Evolutionary conservation across 2,113 vertebrate genomes (phyloP).

Genomic region (Parus major): DNA sequence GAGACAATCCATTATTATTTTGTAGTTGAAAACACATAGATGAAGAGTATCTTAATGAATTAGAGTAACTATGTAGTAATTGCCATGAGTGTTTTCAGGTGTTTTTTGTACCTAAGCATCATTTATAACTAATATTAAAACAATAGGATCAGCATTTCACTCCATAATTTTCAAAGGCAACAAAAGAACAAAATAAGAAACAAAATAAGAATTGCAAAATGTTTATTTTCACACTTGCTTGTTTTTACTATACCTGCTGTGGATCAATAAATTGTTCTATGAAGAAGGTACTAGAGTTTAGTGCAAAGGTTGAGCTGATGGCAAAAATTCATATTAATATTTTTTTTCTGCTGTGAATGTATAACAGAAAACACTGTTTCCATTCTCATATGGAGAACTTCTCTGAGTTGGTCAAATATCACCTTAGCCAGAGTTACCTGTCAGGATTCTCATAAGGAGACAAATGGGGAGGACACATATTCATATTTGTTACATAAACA

Average conservation of each 20-base stretch:
- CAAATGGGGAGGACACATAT: rapidly evolving
- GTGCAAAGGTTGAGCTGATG: background rate
- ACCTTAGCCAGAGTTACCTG: background rate
- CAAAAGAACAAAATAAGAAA: background rate
- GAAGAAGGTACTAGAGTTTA: background rate
- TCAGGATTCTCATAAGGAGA: background rate
- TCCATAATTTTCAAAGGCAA: background rate
- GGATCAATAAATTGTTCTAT: background rate
- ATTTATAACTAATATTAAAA: background rate
- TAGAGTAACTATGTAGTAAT: background rate
- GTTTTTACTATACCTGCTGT: background rate
- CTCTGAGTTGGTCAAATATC: background rate
- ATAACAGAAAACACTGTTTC: background rate
- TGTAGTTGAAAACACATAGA: background rate
- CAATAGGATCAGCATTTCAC: rapidly evolving
- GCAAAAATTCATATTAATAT: background rate
- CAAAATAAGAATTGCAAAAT: background rate
- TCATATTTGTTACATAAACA: background rate
- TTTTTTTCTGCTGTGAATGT: background rate
- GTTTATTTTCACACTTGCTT: rapidly evolving
- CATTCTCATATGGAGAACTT: background rate
- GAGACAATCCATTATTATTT: background rate
- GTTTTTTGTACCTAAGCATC: background rate
- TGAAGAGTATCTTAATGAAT: background rate
- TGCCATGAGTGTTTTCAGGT: background rate